Evolutionary conservation across 2,888 invertebrate genomes (phyloP), one percentile per base, ranked within the genome.

Genomic region (Xiphydria camelus): DNA sequence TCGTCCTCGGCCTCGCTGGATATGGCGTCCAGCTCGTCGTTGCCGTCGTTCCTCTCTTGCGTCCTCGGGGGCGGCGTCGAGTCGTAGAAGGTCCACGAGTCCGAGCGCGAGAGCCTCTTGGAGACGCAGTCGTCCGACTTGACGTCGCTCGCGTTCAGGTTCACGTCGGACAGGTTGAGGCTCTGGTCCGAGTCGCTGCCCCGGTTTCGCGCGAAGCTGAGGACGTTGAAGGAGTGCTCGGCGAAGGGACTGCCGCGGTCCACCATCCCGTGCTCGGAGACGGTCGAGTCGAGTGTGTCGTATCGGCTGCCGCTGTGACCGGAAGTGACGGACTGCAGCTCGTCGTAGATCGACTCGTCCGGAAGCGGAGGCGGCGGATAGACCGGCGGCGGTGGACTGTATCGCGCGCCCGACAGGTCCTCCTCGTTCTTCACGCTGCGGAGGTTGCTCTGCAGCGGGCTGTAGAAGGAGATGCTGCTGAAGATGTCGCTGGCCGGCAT

Each of bases 401-500:
- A 64, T 41, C 65, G 55, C 21, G 39, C 42, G 6, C 61, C 59
- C 44, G 66, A 59, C 7, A 66, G 53, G 35, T 72, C 61, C 41
- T 72, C 71, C 42, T 71, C 69, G 38, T 67, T 66, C 49, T 55
- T 65, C 34, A 60, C 55, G 32, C 61, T 65, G 23, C 58, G 57
- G 9, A 61, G 32, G 51, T 68, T 68, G 4, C 53, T 58, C 25
- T 57, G 61, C 17, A 70, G 38, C 0, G 86, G 86, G 10, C 85
- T 85, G 55, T 83, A 81, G 61, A 86, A 86, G 50, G 82, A 81
- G 49, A 86, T 83, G 32, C 81, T 81, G 59, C 82, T 83, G 77
- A 88, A 87, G 7, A 70, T 78, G 4, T 81, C 78, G 60, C 82
- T 80, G 14, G 72, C 76, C 6, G 83, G 83, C 79, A 83, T 77